Evolutionary conservation across 1,140 invertebrate genomes (phyloP).

Genomic region (Drosophila burlai): DNA sequence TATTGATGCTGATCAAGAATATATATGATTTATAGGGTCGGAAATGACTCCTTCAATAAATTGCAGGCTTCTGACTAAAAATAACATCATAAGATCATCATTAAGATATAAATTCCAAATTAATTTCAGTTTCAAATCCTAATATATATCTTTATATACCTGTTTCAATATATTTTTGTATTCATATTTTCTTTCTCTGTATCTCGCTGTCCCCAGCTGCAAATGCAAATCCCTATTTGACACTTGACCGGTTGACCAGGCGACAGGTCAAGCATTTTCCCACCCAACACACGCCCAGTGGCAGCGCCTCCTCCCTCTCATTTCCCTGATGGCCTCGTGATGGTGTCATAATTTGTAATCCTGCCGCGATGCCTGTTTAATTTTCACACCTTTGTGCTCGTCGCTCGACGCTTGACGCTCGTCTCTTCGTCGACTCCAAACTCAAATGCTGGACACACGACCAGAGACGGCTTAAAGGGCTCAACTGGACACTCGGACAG

Average conservation of each 20-base stretch:
- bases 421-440: conserved; percentile 7
- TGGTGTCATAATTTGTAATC: conserved; percentile 83
- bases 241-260: conserved; percentile 78
- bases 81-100: too few relatives aligned
- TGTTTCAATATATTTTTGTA: too few relatives aligned
- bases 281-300: not conserved
- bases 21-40: not conserved
- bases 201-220: conserved; percentile 7
- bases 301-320: conserved; percentile 34
- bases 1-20: not conserved
- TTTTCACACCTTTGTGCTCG: conserved; percentile 78
- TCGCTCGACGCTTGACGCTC: conserved; percentile 7
- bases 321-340: conserved; percentile 66
- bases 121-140: too few relatives aligned
- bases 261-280: conserved; percentile 30
- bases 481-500: conserved; percentile 26
- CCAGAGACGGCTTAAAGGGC: conserved; percentile 56
- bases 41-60: not conserved
- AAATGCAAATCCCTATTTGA: conserved; percentile 79
- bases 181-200: not conserved
- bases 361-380: conserved; percentile 77
- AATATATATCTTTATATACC: too few relatives aligned
- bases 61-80: not conserved
- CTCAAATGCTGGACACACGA: conserved; percentile 63
- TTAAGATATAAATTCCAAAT: too few relatives aligned